Percentiles rank a stretch among this genome's conserved stretches.
Evolutionary conservation across 2,888 invertebrate species (phyloP).

Genomic region (Chrysina gloriosa): DNA sequence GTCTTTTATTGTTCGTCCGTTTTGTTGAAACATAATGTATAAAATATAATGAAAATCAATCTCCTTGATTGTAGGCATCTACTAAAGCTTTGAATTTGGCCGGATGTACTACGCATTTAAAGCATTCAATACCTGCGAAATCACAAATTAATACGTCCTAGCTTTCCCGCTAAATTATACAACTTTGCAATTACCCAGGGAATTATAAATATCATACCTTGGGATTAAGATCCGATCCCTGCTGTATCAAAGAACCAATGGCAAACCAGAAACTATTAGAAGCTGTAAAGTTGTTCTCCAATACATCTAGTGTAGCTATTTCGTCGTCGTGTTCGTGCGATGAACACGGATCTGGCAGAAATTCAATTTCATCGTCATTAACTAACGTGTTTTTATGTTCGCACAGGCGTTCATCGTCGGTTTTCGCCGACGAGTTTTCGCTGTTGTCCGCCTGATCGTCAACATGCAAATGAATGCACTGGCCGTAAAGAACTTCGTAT

Average conservation of each 20-base stretch:
- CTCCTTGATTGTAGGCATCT: neutral
- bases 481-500: constrained; percentile 55
- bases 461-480: constrained; percentile 49
- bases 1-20: no score
- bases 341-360: constrained; percentile 49
- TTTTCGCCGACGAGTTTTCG: constrained; percentile 44
- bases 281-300: constrained; percentile 85
- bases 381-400: constrained; percentile 13
- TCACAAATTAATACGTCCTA: constrained; percentile 13
- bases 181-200: constrained; percentile 28
- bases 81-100: neutral
- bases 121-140: constrained; percentile 1
- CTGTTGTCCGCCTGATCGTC: neutral
- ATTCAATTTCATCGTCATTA: constrained; percentile 50
- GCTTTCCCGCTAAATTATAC: constrained; percentile 27
- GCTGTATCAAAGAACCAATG: constrained; percentile 89
- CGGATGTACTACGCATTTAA: neutral
- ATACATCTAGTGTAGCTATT: constrained; percentile 52
- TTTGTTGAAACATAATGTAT: no score
- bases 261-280: constrained; percentile 90
- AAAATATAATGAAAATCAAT: neutral
- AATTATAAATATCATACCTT: constrained; percentile 66
- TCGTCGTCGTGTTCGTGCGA: constrained; percentile 48
- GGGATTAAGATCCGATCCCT: constrained; percentile 83
- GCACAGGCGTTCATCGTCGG: constrained; percentile 38